Evolutionary conservation across 2,888 invertebrate genomes (phyloP).

Genomic region (Pediacus dermestoides): DNA sequence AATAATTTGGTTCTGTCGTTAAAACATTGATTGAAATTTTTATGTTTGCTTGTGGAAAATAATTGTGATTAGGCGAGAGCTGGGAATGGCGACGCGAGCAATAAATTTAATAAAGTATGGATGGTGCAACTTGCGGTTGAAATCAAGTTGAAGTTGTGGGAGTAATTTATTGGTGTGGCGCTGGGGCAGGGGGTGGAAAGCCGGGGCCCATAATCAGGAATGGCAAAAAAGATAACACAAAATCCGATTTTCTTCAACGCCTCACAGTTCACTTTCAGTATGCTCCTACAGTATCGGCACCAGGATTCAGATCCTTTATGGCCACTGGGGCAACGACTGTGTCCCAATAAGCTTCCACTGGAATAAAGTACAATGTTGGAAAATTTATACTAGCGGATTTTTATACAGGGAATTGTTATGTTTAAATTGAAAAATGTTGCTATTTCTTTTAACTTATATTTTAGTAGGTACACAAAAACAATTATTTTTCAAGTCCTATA

Average conservation of each 20-base stretch:
- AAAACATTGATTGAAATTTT: too few species aligned
- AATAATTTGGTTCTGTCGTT: too few species aligned
- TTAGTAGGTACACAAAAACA: too few species aligned
- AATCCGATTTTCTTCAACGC: conserved; percentile 48
- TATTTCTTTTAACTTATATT: too few species aligned
- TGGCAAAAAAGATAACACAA: conserved; percentile 53
- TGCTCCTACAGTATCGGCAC: conserved; percentile 37
- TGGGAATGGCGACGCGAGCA: too few species aligned
- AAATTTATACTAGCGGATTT: too few species aligned
- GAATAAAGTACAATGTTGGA: too few species aligned
- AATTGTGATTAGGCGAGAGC: too few species aligned
- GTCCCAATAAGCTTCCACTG: conserved; percentile 15
- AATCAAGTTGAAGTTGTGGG: conserved; percentile 20
- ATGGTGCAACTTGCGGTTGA: conserved; percentile 18
- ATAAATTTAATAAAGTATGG: conserved; percentile 13
- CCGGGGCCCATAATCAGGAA: conserved; percentile 49
- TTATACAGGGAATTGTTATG: neutral
- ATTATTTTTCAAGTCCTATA: too few species aligned
- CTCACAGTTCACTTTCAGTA: conserved; percentile 42
- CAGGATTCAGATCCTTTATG: conserved; percentile 22
- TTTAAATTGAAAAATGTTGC: conserved; percentile 8
- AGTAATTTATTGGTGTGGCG: conserved; percentile 10
- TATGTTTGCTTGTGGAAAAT: too few species aligned
- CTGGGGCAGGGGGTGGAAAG: conserved; percentile 9
- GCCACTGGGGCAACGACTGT: conserved; percentile 19